Percentiles rank a stretch among this genome's conserved stretches.
phyloP scores from a whole-genome alignment of 2,113 vertebrate species.

The Progne subis region DNA sequence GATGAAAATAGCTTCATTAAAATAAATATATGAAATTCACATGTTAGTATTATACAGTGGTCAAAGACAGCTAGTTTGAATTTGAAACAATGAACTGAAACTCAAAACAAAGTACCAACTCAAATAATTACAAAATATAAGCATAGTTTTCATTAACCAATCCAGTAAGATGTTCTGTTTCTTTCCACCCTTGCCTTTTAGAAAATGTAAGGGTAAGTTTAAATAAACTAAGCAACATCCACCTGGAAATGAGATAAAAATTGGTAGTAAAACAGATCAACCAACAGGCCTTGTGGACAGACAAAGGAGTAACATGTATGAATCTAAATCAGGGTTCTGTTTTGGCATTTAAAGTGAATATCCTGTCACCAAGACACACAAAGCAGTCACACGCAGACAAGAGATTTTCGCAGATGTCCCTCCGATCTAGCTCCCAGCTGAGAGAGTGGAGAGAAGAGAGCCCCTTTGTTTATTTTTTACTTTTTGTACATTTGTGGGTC shows the following conservation, averaged over 20 bases:
- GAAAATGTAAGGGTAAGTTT: not conserved
- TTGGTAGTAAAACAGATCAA: not conserved
- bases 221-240: not conserved
- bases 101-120: not conserved
- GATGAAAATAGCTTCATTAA: not conserved
- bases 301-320: not conserved
- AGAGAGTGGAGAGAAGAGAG: too few species aligned
- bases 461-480: too few species aligned
- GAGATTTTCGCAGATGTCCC: too few species aligned
- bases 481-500: too few species aligned
- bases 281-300: not conserved
- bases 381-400: too few species aligned
- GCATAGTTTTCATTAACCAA: not conserved
- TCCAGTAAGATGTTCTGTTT: not conserved
- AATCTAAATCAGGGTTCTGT: not conserved
- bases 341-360: not conserved
- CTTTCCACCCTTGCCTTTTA: not conserved
- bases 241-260: not conserved
- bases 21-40: not conserved
- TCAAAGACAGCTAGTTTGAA: not conserved
- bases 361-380: too few species aligned
- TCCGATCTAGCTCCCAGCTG: too few species aligned
- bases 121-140: not conserved
- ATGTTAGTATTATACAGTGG: not conserved
- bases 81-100: not conserved